A percentile compares a stretch with the other conserved stretches of the same genome.
Conservation (phyloP, 2,888 invertebrate species). For the Leptogaster cylindrica region DNA sequence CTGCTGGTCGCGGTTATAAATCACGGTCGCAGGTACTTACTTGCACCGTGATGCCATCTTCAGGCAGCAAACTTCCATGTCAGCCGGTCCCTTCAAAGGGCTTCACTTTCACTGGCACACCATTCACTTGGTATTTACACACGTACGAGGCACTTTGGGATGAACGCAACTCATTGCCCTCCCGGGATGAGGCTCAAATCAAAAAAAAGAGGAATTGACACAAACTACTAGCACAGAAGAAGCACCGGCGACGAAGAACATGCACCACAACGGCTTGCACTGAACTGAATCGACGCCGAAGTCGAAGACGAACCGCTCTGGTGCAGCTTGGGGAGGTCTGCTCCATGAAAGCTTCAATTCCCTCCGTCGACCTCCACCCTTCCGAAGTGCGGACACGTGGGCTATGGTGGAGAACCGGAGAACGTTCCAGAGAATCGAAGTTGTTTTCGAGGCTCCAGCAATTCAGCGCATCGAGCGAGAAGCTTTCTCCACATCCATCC, state of each 20-base stretch:
- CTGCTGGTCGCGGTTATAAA: neutral
- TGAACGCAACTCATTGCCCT: slow-evolving; percentile 5
- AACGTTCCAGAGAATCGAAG: too few species aligned
- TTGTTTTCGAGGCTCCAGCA: too few species aligned
- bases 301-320: too few species aligned
- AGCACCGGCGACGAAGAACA: neutral
- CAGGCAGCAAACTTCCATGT: slow-evolving; percentile 36
- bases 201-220: neutral
- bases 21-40: slow-evolving; percentile 11
- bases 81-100: slow-evolving; percentile 1
- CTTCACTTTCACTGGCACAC: slow-evolving; percentile 21
- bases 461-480: too few species aligned
- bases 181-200: slow-evolving; percentile 20
- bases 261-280: slow-evolving; percentile 17
- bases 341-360: too few species aligned
- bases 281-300: slow-evolving; percentile 4
- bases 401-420: too few species aligned
- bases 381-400: too few species aligned
- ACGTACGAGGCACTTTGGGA: slow-evolving; percentile 12
- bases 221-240: too few species aligned
- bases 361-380: too few species aligned
- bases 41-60: slow-evolving; percentile 40
- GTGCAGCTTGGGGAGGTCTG: too few species aligned
- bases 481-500: too few species aligned
- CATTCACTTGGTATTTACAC: neutral